Evolutionary conservation across 2,113 vertebrate species (phyloP).

Genomic region (Trochalopteron elliotii): DNA sequence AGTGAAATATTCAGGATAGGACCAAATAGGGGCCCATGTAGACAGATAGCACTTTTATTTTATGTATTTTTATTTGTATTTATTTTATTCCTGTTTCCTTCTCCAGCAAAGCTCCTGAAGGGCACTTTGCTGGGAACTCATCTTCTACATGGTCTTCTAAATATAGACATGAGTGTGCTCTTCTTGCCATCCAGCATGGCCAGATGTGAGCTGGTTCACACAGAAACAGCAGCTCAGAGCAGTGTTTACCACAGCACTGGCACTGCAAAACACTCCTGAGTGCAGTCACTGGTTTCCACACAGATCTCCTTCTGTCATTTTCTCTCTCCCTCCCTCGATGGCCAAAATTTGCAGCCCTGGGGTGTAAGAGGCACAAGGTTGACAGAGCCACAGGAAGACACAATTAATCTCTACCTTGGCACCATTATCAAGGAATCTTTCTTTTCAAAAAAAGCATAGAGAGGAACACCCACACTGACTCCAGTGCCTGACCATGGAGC

Average conservation of each 20-base stretch:
- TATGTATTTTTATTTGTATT: no score
- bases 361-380: background rate
- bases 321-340: background rate
- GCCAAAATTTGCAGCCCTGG: background rate
- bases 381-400: background rate
- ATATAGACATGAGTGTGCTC: background rate
- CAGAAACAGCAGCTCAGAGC: background rate
- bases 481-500: background rate
- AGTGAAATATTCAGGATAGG: background rate
- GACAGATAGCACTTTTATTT: background rate
- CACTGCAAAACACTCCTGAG: background rate
- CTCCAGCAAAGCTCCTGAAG: background rate
- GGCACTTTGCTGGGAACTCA: background rate
- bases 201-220: background rate
- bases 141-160: background rate
- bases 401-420: background rate
- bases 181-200: background rate
- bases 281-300: background rate
- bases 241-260: background rate
- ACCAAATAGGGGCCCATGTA: background rate
- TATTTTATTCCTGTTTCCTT: background rate
- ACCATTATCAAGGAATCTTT: background rate
- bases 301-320: background rate
- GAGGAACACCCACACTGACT: background rate
- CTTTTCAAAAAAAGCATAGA: background rate